phyloP scores from a whole-genome alignment of 1,140 invertebrate species.

The Sycophila sp. region DNA sequence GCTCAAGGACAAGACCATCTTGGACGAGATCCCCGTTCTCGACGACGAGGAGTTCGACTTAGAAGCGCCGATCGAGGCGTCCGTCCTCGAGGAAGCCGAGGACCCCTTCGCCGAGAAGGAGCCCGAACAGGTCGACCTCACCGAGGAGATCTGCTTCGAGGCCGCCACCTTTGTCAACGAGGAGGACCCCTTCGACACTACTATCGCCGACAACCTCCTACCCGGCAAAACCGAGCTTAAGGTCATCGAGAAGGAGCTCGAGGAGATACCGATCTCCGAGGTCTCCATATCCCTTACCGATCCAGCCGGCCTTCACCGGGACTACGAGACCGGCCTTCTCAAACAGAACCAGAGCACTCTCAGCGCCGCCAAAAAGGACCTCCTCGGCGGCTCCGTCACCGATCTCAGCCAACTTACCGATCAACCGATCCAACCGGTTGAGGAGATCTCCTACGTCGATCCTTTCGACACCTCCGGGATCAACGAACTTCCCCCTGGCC shows the following conservation, averaged over 20 bases:
- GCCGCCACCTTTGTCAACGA: constrained; percentile 62
- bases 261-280: constrained; percentile 56
- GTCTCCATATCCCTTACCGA: constrained; percentile 61
- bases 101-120: constrained; percentile 62
- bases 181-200: constrained; percentile 87
- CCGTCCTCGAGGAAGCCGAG: constrained; percentile 51
- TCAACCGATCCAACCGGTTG: constrained; percentile 73
- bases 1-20: constrained; percentile 59
- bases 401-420: constrained; percentile 78
- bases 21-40: constrained; percentile 61
- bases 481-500: constrained; percentile 76
- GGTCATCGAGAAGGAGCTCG: constrained; percentile 72
- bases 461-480: constrained; percentile 87
- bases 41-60: constrained; percentile 65
- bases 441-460: constrained; percentile 75
- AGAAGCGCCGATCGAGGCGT: constrained; percentile 40
- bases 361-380: constrained; percentile 61
- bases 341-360: neutral
- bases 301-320: constrained; percentile 67
- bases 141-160: constrained; percentile 59
- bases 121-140: constrained; percentile 44
- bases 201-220: constrained; percentile 81
- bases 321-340: constrained; percentile 59
- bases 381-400: constrained; percentile 78
- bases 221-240: constrained; percentile 75